Conservation (phyloP, 2,888 invertebrate species). For the Lithophane socia region DNA sequence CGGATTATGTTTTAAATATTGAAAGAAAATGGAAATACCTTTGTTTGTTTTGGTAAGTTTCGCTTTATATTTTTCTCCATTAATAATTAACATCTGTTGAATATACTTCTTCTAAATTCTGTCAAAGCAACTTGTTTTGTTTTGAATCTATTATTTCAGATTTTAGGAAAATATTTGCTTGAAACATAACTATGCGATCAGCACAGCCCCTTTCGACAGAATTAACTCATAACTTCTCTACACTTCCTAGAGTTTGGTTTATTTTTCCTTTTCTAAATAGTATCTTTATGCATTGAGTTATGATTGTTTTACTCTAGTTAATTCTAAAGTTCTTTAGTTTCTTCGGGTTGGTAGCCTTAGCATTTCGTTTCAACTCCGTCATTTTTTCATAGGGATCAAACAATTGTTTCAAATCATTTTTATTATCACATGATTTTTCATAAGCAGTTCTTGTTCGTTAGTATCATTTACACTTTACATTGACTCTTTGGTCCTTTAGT, state of each 20-base stretch:
- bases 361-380: not conserved
- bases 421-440: too few relatives aligned
- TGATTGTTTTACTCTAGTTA: not conserved
- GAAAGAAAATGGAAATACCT: conserved; percentile 41
- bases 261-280: not conserved
- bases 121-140: not conserved
- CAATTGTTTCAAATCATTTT: not conserved
- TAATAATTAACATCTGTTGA: not conserved
- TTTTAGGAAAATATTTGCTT: not conserved
- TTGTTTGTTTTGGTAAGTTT: conserved; percentile 48
- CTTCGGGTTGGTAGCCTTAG: not conserved
- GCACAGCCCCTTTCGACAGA: too few relatives aligned
- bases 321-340: not conserved
- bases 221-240: too few relatives aligned
- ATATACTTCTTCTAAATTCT: not conserved
- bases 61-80: not conserved
- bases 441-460: too few relatives aligned
- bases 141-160: not conserved
- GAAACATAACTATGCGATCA: too few relatives aligned
- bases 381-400: not conserved
- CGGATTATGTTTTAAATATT: conserved; percentile 35
- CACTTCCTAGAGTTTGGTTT: not conserved
- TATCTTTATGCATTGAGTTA: too few relatives aligned
- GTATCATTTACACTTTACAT: not conserved
- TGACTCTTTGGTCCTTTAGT: not conserved